These are phyloP conservation scores for Lordiphosa collinella DNA, from an alignment of 1,140 invertebrate species.

Conservation along the genomic window DNA sequence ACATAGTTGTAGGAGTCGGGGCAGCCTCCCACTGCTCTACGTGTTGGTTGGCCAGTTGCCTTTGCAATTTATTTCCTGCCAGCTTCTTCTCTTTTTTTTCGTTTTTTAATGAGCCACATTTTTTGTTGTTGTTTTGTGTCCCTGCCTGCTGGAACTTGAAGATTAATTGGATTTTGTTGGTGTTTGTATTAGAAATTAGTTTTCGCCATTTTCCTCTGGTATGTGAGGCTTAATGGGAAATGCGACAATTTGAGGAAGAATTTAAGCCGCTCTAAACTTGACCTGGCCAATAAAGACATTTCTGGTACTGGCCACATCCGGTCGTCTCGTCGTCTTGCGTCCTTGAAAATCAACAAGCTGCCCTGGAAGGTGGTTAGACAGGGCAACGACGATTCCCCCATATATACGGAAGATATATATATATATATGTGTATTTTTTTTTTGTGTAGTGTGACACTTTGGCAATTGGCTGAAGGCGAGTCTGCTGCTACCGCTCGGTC, in stretches of 20 bases:
- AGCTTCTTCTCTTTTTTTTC: constrained; percentile 1
- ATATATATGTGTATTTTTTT: constrained; percentile 37
- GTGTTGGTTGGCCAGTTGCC: constrained; percentile 42
- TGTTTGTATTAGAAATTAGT: constrained; percentile 67
- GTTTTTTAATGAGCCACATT: constrained; percentile 50
- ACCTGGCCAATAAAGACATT: constrained; percentile 47
- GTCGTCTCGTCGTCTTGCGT: constrained; percentile 58
- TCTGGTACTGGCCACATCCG: constrained; percentile 38
- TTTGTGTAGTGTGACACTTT: constrained; percentile 66
- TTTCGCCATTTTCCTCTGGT: constrained; percentile 29
- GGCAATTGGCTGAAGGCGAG: constrained; percentile 42
- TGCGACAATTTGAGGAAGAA: background rate
- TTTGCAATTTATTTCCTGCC: constrained; percentile 50
- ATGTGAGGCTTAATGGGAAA: constrained; percentile 33
- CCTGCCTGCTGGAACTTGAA: constrained; percentile 43
- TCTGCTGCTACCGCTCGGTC: constrained; percentile 10
- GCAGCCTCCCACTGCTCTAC: constrained; percentile 21
- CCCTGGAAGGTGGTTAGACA: constrained; percentile 1
- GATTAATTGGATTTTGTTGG: constrained; percentile 68
- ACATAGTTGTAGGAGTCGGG: constrained; percentile 33
- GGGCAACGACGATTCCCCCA: constrained; percentile 2
- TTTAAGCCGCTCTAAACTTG: constrained; percentile 29
- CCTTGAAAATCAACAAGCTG: constrained; percentile 69
- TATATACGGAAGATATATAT: constrained; percentile 18
- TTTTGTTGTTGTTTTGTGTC: constrained; percentile 11